Base-by-base conservation (phyloP, 2,797 vertebrate species). In the Staurois parvus region DNA sequence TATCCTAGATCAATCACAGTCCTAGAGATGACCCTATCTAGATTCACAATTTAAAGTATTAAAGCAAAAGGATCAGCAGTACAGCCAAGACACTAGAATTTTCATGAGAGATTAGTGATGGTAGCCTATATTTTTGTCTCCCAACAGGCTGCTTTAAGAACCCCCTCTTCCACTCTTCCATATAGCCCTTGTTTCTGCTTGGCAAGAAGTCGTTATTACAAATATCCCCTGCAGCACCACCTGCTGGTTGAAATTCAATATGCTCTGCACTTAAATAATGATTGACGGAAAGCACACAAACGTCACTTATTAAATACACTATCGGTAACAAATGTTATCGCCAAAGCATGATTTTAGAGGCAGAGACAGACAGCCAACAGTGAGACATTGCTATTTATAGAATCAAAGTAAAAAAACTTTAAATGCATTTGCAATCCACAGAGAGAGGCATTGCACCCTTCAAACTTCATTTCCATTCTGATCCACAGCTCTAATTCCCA, bases 401-500 rank as follows among this genome's bases (percentile, higher is more conserved):
- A 0, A 0, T 30, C 10, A 64, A 81, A 81, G 79, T 73, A 32
- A 64, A 72, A n/a, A 73, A 62, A 29, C 52, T 62, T 81, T 81
- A 42, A 30, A n/a, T 32, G 72, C 28, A 28, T 21, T 48, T 75
- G 15, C 42, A 81, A 81, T 59, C 32, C 24, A 34, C 8, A 29
- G 62, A 56, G 45, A 56, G 52, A 70, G 48, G 29, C 68, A 72
- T 28, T 3, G n/a, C 45, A 72, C 45, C 29, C 79, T 81, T 68
- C 30, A 85, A 67, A 73, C 70, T 80, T 85, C 84, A 76, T 77
- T 85, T 76, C 80, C 37, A 85, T 81, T 76, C 67, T 77, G 45
- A 76, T 81, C 72, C 29, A 48, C 28, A 40, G 42, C 64, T 81
- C 72, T 81, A 81, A 89, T 80, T 82, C 48, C 1, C 85, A 73